Percentiles rank a stretch among this genome's conserved stretches.
These are phyloP conservation scores for Microplitis demolitor DNA, from an alignment of 1,140 invertebrate species.

Conservation along the genomic window DNA sequence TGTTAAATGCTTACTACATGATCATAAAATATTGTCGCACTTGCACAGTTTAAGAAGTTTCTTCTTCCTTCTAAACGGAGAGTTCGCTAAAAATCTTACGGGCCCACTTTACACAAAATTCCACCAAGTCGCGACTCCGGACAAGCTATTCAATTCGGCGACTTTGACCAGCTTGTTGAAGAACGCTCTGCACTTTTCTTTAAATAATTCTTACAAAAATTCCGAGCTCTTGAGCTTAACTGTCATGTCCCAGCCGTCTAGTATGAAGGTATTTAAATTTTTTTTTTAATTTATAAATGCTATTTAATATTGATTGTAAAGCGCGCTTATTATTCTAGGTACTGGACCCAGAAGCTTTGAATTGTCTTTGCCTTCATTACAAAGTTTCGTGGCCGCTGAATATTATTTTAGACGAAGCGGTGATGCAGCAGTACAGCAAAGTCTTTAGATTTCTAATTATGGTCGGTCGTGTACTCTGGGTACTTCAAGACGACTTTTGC, in stretches of 20 bases:
- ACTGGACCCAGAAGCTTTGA: constrained; percentile 67
- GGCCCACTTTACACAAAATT: constrained; percentile 69
- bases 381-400: constrained; percentile 77
- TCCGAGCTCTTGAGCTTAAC: constrained; percentile 51
- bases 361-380: constrained; percentile 72
- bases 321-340: constrained; percentile 36
- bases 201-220: constrained; percentile 49
- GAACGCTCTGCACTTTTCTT: constrained; percentile 63
- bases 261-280: constrained; percentile 43
- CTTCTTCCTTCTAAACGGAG: constrained; percentile 77
- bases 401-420: constrained; percentile 73
- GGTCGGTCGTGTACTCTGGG: constrained; percentile 74
- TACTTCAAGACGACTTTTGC: constrained; percentile 70
- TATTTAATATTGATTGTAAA: background rate
- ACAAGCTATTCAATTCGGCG: constrained; percentile 71
- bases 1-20: constrained; percentile 70
- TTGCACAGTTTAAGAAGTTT: constrained; percentile 73
- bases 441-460: constrained; percentile 78
- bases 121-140: constrained; percentile 65
- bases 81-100: constrained; percentile 73
- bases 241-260: constrained; percentile 41
- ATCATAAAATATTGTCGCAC: constrained; percentile 71
- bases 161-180: constrained; percentile 71
- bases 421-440: constrained; percentile 70
- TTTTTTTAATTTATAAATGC: constrained; percentile 11